Conservation (phyloP, 1,140 invertebrate genomes). For the Nebria ingens region DNA sequence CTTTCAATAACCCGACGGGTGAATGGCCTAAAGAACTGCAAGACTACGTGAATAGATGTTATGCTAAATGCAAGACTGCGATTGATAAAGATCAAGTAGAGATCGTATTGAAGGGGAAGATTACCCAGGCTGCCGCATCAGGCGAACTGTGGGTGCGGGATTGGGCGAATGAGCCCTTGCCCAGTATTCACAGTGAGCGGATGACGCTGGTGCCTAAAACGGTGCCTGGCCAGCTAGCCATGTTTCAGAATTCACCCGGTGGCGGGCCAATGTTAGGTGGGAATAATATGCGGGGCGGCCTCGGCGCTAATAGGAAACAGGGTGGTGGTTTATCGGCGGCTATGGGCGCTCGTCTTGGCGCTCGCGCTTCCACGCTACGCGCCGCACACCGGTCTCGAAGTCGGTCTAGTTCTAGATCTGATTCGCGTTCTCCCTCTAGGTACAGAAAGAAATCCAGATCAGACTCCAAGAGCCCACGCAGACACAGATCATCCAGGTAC, state of each 20-base stretch:
- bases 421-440: conserved; percentile 19
- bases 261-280: conserved; percentile 24
- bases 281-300: conserved; percentile 24
- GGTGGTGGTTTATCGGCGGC: conserved; percentile 38
- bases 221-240: conserved; percentile 38
- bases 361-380: conserved; percentile 34
- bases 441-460: conserved; percentile 39
- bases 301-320: conserved; percentile 28
- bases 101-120: conserved; percentile 85
- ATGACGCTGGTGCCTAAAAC: conserved; percentile 44
- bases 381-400: conserved; percentile 27
- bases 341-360: conserved; percentile 42
- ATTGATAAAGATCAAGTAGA: conserved; percentile 89
- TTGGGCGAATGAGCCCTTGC: conserved; percentile 85
- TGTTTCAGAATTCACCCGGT: conserved; percentile 35
- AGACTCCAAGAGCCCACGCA: conserved; percentile 33
- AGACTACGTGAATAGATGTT: conserved; percentile 83
- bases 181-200: conserved; percentile 67
- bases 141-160: conserved; percentile 79
- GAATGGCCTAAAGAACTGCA: conserved; percentile 65
- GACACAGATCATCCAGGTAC: conserved; percentile 25
- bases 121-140: conserved; percentile 76
- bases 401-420: conserved; percentile 29
- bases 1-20: conserved; percentile 34
- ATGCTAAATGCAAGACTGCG: conserved; percentile 75